Evolutionary conservation across 2,888 invertebrate species (phyloP).

Genomic region (Smittia sp.): DNA sequence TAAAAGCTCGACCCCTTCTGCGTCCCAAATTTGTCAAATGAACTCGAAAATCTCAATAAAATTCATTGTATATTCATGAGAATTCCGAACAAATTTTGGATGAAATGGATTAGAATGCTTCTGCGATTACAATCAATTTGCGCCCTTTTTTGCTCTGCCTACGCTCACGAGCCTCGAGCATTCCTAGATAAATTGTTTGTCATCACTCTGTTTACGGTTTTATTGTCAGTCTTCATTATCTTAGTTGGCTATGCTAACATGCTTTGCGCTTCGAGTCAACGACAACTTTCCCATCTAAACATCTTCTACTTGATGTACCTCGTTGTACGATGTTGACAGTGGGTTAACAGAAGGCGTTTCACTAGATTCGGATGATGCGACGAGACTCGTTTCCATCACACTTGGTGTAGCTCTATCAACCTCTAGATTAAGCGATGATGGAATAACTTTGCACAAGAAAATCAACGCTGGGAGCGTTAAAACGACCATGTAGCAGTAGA

Average conservation of each 20-base stretch:
- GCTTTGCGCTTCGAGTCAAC: not conserved
- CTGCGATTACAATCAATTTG: too few relatives aligned
- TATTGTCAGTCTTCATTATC: not conserved
- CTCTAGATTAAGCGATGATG: constrained; percentile 3
- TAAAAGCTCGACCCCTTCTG: too few relatives aligned
- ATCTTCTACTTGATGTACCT: not conserved
- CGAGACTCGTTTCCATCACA: constrained; percentile 15
- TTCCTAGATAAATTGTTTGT: too few relatives aligned
- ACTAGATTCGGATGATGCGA: not conserved
- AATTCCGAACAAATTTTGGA: too few relatives aligned
- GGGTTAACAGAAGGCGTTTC: not conserved
- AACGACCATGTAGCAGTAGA: constrained; percentile 63
- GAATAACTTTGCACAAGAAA: constrained; percentile 10
- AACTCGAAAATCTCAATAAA: too few relatives aligned
- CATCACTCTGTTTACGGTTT: not conserved
- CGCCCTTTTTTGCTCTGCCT: too few relatives aligned
- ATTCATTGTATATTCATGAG: too few relatives aligned
- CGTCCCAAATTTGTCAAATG: too few relatives aligned
- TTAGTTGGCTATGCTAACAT: not conserved
- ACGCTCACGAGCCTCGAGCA: too few relatives aligned
- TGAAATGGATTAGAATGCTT: too few relatives aligned
- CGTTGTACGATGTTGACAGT: not conserved
- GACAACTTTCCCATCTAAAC: constrained; percentile 6
- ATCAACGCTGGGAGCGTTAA: not conserved
- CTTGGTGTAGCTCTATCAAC: constrained; percentile 5